Evolutionary conservation across 2,888 invertebrate genomes (phyloP).

Genomic region (Eustalomyia histrio): DNA sequence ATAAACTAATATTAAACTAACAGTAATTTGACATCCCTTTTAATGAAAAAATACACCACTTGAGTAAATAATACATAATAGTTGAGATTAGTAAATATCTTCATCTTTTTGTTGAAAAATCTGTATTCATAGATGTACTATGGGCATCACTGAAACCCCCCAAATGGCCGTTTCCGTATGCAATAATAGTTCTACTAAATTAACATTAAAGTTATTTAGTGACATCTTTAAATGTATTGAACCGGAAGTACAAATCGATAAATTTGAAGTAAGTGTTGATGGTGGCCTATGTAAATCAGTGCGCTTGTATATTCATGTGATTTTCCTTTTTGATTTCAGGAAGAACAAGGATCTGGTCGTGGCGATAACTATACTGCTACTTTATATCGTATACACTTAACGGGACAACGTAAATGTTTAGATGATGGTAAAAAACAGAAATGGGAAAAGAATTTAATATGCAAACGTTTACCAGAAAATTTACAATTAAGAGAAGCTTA

Average conservation of each 20-base stretch:
- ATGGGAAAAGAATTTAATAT: constrained; percentile 85
- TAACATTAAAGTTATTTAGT: constrained; percentile 82
- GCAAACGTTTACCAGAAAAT: constrained; percentile 86
- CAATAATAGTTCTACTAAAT: constrained; percentile 66
- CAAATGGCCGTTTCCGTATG: constrained; percentile 67
- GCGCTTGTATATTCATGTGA: not conserved
- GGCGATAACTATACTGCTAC: constrained; percentile 89
- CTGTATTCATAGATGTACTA: constrained; percentile 53
- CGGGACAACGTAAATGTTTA: constrained; percentile 79
- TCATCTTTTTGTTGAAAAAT: not conserved
- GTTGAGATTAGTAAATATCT: not conserved
- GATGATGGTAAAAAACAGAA: constrained; percentile 78
- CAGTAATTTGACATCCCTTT: not conserved
- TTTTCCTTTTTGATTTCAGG: constrained; percentile 76
- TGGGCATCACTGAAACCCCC: constrained; percentile 74
- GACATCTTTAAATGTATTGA: constrained; percentile 81
- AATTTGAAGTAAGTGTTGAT: constrained; percentile 80
- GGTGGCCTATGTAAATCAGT: not conserved
- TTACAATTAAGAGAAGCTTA: constrained; percentile 84
- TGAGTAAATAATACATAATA: not conserved
- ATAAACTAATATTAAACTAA: not conserved
- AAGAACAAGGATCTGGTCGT: constrained; percentile 85
- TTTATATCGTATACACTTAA: constrained; percentile 84
- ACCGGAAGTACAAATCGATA: constrained; percentile 81
- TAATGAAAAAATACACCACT: not conserved